Evolutionary conservation across 2,113 vertebrate genomes (phyloP), one percentile per base, ranked within the genome.

Genomic region (Rhipidura dahli): DNA sequence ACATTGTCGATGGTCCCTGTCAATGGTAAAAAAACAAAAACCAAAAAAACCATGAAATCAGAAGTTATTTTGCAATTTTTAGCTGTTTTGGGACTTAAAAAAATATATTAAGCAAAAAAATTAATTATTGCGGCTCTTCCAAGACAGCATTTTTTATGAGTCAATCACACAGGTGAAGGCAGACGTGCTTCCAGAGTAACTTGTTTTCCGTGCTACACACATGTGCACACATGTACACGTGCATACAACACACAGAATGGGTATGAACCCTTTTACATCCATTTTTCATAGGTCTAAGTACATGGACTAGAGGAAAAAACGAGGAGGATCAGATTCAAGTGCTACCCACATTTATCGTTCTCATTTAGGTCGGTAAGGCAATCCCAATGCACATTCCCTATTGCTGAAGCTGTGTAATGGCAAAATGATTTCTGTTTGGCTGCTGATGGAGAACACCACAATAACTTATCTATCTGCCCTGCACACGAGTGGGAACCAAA

Each of bases 401-500:
- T 31, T 69, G 73, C 78, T 89, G n/a, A 83, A 90, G 39, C 61
- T 0, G 2, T 45, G 45, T 49, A 87, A 76, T 39, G 45, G 78
- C 70, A 83, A 65, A 94, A 53, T 76, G 37, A 85, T 87, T 93
- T 94, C 81, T 90, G 45, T 91, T 42, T 89, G 78, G 30, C 66
- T 81, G 66, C 63, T 54, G 87, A 63, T 50, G 87, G 56, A 71
- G 77, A 87, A 44, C 66, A 59, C 73, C 70, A 85, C 87, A 91
- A 69, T 42, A 83, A 90, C 61, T 91, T 87, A 50, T 93, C 89
- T 91, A 90, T 85, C 94, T 85, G 61, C 70, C 85, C 78, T 77
- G 66, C 56, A 84, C 87, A 85, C 66, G 45, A 72, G 70, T 2
- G 10, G 64, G 82, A 80, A 93, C 73, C 61, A 76, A 80, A 91